Evolutionary conservation across 2,888 invertebrate species (phyloP).

Genomic region (Plutella xylostella): DNA sequence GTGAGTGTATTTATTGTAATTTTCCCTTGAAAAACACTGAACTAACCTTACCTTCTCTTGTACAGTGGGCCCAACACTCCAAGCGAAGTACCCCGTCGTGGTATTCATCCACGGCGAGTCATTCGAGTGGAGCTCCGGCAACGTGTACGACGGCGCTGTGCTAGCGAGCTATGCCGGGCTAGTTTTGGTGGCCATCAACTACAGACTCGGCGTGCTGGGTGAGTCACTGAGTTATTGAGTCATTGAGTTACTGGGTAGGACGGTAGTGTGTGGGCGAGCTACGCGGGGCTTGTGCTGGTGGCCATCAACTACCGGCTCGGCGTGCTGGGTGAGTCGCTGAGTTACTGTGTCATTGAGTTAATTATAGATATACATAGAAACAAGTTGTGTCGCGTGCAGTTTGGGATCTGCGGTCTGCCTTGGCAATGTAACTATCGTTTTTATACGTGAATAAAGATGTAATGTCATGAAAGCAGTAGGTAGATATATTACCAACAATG

Average conservation of each 20-base stretch:
- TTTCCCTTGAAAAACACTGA: no score
- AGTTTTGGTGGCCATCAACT: conserved; percentile 97
- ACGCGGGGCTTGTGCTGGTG: conserved; percentile 92
- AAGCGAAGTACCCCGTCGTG: conserved; percentile 82
- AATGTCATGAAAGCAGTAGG: no score
- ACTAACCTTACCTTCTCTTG: conserved; percentile 37
- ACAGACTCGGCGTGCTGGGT: conserved; percentile 91
- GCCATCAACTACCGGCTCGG: conserved; percentile 97
- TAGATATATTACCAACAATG: no score
- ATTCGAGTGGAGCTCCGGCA: conserved; percentile 96
- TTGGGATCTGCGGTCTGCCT: no score
- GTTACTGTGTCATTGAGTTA: no score
- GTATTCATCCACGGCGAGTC: conserved; percentile 96
- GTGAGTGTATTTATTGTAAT: no score
- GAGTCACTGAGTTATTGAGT: conserved; percentile 30
- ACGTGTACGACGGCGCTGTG: conserved; percentile 96
- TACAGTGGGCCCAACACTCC: conserved; percentile 69
- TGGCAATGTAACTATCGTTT: no score
- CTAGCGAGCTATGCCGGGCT: conserved; percentile 91
- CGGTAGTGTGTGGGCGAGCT: conserved; percentile 93
- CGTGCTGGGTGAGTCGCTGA: conserved; percentile 83
- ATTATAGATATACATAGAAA: no score
- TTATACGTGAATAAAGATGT: no score
- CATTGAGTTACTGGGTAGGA: no score
- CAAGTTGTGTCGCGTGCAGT: no score